Base-by-base conservation (phyloP, 2,888 invertebrate genomes). In the Hipparchia semele region DNA sequence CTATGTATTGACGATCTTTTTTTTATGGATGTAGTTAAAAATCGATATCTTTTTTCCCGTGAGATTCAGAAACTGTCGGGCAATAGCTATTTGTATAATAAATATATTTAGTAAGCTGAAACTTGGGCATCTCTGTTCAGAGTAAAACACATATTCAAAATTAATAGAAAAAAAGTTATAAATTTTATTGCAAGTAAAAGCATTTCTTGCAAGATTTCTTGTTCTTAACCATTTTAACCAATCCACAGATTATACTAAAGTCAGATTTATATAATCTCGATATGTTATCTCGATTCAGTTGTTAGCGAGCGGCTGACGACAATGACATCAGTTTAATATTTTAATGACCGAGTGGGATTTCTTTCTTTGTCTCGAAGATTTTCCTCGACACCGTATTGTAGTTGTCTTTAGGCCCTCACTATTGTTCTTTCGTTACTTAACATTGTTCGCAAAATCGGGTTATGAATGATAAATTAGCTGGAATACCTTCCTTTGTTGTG, bases 351-450 rank as follows among this genome's bases (percentile, higher is more conserved):
- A 59, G 59, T 33, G 33, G 33, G 9, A 59, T 59, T 59, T 39
- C 59, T 59, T 46, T 66, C n/a, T 58, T 46, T 56, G 51, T 61
- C 46, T 61, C 51, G 53, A 54, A 49, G 13, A 68, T 54, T 61
- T 56, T 33, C 62, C 46, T 62, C 13, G 66, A 61, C 10, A 13
- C 59, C 59, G 54, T 56, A 46, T 62, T 12, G 54, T 54, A 65
- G 64, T 45, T 58, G 56, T 23, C 54, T 23, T 54, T 8, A 59
- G 13, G 60, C 23, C 10, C 49, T 58, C 51, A 45, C n/a, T 39
- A 59, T 39, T 59, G 59, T 51, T 59, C 59, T 39, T 59, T 33
- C 59, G 39, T 59, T n/a, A 56, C 13, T n/a, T 13, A 6, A 56
- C n/a, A 56, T 54, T 54, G 54, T 54, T 59, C 39, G 39, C 39